Percentiles rank a stretch among this genome's conserved stretches.
phyloP scores from a whole-genome alignment of 2,113 vertebrate genomes.

The Anhinga anhinga region DNA sequence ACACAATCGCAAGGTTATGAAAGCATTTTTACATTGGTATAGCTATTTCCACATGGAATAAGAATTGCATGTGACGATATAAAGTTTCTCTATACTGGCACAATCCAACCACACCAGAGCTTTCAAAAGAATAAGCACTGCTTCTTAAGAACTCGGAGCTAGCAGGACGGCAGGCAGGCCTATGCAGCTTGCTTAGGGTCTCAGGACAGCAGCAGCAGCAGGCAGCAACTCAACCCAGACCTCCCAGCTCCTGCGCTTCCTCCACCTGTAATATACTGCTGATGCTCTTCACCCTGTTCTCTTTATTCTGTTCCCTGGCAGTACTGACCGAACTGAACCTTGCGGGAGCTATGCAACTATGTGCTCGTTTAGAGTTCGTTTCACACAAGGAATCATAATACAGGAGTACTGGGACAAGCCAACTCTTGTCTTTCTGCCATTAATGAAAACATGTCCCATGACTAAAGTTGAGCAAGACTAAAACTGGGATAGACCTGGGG shows the following conservation, averaged over 20 bases:
- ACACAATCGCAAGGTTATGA: neutral
- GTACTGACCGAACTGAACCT: neutral
- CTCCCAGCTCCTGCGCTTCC: neutral
- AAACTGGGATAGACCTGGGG: neutral
- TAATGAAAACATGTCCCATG: neutral
- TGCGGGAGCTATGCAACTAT: neutral
- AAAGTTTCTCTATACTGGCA: neutral
- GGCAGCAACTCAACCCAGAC: neutral
- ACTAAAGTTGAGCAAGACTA: neutral
- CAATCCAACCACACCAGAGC: neutral
- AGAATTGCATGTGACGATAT: neutral
- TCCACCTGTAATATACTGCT: neutral
- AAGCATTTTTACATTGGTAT: neutral
- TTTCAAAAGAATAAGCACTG: neutral
- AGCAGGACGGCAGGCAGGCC: neutral
- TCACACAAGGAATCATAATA: neutral
- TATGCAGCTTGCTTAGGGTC: neutral
- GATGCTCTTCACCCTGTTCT: neutral
- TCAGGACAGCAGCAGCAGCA: neutral
- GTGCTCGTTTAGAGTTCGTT: neutral
- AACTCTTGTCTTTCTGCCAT: neutral
- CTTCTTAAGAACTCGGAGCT: neutral
- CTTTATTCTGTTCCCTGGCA: neutral
- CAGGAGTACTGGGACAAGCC: neutral
- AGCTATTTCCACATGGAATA: neutral